These are phyloP conservation scores for Platycheirus albimanus DNA, from an alignment of 2,888 invertebrate genomes.

Conservation along the genomic window DNA sequence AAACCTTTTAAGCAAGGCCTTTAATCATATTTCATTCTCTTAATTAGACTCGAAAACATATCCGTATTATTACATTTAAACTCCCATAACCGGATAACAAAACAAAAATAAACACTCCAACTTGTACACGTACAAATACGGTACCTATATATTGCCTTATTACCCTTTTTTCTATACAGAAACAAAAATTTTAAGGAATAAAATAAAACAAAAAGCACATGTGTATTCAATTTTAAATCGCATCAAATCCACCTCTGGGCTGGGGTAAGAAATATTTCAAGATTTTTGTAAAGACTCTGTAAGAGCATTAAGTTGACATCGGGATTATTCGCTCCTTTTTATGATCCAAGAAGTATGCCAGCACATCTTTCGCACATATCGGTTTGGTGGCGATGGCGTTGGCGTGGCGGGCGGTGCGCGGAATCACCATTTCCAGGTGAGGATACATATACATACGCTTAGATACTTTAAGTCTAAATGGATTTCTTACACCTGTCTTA, in stretches of 20 bases:
- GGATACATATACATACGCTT: too few species aligned
- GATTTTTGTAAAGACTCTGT: conserved; percentile 26
- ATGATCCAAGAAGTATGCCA: conserved; percentile 3
- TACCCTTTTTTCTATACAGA: background rate
- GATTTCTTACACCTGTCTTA: conserved; percentile 23
- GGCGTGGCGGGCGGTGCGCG: background rate
- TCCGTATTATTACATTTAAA: background rate
- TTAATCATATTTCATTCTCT: conserved; percentile 19
- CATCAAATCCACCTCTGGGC: conserved; percentile 17
- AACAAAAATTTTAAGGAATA: background rate
- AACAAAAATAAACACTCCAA: conserved; percentile 2
- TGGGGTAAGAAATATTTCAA: conserved; percentile 24
- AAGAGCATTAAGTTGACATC: conserved; percentile 43
- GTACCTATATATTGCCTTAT: conserved; percentile 12
- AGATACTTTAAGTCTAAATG: conserved; percentile 16
- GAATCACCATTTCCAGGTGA: background rate
- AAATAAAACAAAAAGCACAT: conserved; percentile 14
- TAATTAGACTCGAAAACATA: conserved; percentile 30
- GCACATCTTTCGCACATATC: background rate
- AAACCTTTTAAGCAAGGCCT: conserved; percentile 1
- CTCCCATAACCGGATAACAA: conserved; percentile 9
- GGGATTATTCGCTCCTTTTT: conserved; percentile 33
- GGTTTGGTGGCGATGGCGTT: too few species aligned
- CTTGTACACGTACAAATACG: too few species aligned
- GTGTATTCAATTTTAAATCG: conserved; percentile 37